Evolutionary conservation across 2,113 vertebrate genomes (phyloP), one percentile per base, ranked within the genome.

Genomic region (Amphiprion percula): DNA sequence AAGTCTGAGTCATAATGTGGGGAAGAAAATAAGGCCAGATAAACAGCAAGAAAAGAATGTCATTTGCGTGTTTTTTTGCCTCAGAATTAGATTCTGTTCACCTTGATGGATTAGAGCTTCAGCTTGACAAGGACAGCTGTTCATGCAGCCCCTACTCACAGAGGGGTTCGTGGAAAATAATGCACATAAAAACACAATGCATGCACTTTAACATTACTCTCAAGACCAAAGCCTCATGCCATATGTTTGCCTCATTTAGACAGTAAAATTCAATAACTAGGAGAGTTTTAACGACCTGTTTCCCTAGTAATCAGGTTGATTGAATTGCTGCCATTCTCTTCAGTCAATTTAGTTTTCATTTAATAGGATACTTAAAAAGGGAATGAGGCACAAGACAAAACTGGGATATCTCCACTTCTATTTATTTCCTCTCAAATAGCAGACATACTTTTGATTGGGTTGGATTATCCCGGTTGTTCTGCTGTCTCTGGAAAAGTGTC

Each of bases 351-450:
- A 82, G 67, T 78, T 88, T 90, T 79, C 79, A 72, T 80, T 88
- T 84, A 91, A 92, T 84, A 68, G 80, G 79, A 70, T 74, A 77
- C 83, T 88, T 88, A 88, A 91, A 92, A 90, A 77, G 46, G 84
- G 71, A 91, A 87, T 30, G 61, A 78, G 78, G 60, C 68, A 60
- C 76, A 60, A 33, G 82, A 70, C 49, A 74, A 88, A 91, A 89
- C 79, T 68, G 55, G 79, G 78, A 81, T 86, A 72, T 54, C 65
- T 74, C 47, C 37, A 53, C 39, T 19, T 12, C 66, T 14, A 21
- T 67, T 65, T 16, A 53, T 41, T 52, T n/a, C 19, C 65, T 37
- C 50, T 39, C 62, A 37, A 83, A 59, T 39, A 53, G 63, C 62
- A 52, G 8, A 47, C 65, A 15, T 66, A 83, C 70, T 75, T 85